Evolutionary conservation across 2,113 vertebrate species (phyloP).

Genomic region (Ochotona curzoniae): DNA sequence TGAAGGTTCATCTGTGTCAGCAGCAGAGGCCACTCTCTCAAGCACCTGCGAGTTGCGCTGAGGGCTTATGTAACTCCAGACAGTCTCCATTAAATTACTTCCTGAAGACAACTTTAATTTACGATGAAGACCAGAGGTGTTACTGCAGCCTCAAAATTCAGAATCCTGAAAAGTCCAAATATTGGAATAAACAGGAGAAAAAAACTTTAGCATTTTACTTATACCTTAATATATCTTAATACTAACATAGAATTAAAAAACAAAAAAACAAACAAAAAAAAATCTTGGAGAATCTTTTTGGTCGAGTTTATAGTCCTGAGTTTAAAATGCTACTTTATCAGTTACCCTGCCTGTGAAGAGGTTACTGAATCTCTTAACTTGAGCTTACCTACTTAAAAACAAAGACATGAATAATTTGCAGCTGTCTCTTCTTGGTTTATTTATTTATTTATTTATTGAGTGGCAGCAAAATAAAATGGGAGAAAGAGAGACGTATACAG

Average conservation of each 20-base stretch:
- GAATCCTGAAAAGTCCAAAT: background rate
- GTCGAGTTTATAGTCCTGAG: background rate
- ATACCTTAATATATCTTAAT: background rate
- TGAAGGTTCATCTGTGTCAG: background rate
- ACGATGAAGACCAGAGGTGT: background rate
- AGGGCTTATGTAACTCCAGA: conserved; percentile 37
- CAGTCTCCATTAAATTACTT: conserved; percentile 10
- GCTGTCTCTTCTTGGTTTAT: background rate
- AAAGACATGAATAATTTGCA: background rate
- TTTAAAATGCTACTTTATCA: background rate
- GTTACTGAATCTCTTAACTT: background rate
- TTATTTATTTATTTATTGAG: too few relatives aligned
- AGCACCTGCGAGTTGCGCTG: background rate
- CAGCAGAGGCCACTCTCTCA: background rate
- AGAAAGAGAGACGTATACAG: too few relatives aligned
- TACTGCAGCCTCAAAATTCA: background rate
- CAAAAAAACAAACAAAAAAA: background rate
- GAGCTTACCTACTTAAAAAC: background rate
- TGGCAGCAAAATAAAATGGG: too few relatives aligned
- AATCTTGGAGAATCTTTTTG: too few relatives aligned
- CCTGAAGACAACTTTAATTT: background rate
- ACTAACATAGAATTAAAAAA: background rate
- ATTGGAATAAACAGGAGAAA: conserved; percentile 2
- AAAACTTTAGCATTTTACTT: background rate
- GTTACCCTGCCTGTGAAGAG: background rate